Evolutionary conservation across 2,113 vertebrate genomes (phyloP).

Genomic region (Thalassoma bifasciatum): DNA sequence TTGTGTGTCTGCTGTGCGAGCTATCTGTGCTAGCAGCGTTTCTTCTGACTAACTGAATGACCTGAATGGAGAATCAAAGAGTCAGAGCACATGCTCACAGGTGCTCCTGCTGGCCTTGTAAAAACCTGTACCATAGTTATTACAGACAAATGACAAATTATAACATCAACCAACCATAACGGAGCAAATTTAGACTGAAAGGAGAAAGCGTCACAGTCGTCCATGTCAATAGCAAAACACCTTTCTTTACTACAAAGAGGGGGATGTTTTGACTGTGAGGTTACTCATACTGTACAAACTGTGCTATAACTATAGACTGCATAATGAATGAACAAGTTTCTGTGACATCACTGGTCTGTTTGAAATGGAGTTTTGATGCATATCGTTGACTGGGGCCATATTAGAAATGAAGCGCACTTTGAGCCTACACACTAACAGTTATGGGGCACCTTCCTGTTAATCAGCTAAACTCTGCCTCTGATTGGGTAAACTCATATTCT

Average conservation of each 20-base stretch:
- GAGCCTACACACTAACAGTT: too few relatives aligned
- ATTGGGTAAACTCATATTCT: too few relatives aligned
- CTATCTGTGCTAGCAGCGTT: slow-evolving; percentile 32
- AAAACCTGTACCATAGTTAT: slow-evolving; percentile 24
- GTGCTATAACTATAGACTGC: too few relatives aligned
- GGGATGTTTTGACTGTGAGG: too few relatives aligned
- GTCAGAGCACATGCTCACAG: slow-evolving; percentile 28
- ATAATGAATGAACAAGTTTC: too few relatives aligned
- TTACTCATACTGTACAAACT: too few relatives aligned
- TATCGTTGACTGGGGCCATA: too few relatives aligned
- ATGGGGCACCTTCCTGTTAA: too few relatives aligned
- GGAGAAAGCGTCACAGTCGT: neutral
- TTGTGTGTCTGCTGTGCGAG: slow-evolving; percentile 30
- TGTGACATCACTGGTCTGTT: too few relatives aligned
- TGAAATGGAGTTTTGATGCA: too few relatives aligned
- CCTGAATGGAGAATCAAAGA: slow-evolving; percentile 35
- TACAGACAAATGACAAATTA: slow-evolving; percentile 33
- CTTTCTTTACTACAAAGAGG: neutral
- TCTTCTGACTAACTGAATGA: slow-evolving; percentile 26
- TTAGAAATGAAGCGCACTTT: too few relatives aligned
- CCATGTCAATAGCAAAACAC: neutral
- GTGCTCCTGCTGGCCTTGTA: slow-evolving; percentile 29
- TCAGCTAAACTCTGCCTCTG: too few relatives aligned
- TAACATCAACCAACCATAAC: slow-evolving; percentile 25
- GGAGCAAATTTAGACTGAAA: slow-evolving; percentile 27